phyloP scores from a whole-genome alignment of 2,113 vertebrate species.

The Lepus americanus region DNA sequence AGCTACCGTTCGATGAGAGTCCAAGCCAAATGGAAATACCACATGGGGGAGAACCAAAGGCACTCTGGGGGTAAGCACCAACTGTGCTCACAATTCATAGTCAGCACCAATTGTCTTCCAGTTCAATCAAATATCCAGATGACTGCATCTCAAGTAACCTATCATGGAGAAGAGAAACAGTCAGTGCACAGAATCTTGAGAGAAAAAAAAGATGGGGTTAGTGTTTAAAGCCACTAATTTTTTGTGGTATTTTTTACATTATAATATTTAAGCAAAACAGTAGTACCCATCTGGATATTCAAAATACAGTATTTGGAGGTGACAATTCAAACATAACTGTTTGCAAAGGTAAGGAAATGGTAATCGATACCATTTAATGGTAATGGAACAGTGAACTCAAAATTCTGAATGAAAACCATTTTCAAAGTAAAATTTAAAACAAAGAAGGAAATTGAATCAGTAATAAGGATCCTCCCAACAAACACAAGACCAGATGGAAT shows the following conservation, averaged over 20 bases:
- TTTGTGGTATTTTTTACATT: background rate
- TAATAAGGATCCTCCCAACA: too few relatives aligned
- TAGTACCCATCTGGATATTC: background rate
- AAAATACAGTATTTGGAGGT: constrained; percentile 1
- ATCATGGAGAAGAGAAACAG: background rate
- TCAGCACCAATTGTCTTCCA: background rate
- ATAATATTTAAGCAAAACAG: constrained; percentile 8
- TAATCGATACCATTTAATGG: background rate
- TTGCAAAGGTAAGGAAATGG: background rate
- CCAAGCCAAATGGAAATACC: constrained; percentile 10
- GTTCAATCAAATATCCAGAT: background rate
- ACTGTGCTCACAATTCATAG: background rate
- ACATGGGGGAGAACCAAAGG: background rate
- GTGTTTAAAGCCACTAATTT: background rate
- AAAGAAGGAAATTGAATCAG: too few relatives aligned
- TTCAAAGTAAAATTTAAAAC: constrained; percentile 20
- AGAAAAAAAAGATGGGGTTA: background rate
- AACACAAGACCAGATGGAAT: too few relatives aligned
- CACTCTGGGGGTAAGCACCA: background rate
- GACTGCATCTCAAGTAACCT: background rate
- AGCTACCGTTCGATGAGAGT: background rate
- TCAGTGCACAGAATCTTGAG: background rate
- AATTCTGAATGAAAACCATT: constrained; percentile 18
- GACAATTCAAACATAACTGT: constrained; percentile 1
- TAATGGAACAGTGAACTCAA: constrained; percentile 30